phyloP scores from a whole-genome alignment of 30 jellyfish, hydroid and myxozoan genomes.

The Rhopilema esculentum region DNA sequence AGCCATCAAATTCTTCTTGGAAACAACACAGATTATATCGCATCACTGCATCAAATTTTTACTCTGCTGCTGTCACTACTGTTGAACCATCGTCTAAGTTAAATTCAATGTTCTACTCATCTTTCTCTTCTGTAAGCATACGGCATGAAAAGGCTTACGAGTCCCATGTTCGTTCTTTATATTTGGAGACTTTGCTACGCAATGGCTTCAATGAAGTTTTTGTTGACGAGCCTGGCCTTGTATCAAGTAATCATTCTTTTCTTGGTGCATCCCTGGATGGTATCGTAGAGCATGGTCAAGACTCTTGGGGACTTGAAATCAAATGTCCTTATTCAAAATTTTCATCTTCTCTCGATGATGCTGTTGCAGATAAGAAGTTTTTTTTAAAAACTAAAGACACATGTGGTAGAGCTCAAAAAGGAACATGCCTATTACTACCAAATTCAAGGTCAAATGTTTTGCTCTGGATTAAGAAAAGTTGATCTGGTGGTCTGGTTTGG shows the following conservation, averaged over 20 bases:
- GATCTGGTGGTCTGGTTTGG: conserved; percentile 21
- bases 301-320: conserved; percentile 14
- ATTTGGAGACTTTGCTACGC: conserved; percentile 1
- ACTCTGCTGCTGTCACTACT: conserved; percentile 47
- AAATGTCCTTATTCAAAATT: conserved; percentile 38
- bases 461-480: neutral
- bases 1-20: conserved; percentile 32
- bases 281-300: neutral
- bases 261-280: conserved; percentile 43
- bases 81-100: conserved; percentile 65
- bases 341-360: conserved; percentile 12
- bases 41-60: conserved; percentile 60
- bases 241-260: neutral
- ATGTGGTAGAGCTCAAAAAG: neutral
- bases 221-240: conserved; percentile 6
- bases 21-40: conserved; percentile 34
- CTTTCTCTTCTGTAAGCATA: conserved; percentile 27
- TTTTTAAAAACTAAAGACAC: conserved; percentile 6
- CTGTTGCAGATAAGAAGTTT: conserved; percentile 1
- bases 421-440: conserved; percentile 6
- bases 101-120: conserved; percentile 32
- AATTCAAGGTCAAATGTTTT: conserved; percentile 21
- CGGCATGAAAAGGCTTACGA: conserved; percentile 28
- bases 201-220: neutral
- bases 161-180: conserved; percentile 17